Evolutionary conservation across 2,797 vertebrate genomes (phyloP).

Genomic region (Mico argentatus): DNA sequence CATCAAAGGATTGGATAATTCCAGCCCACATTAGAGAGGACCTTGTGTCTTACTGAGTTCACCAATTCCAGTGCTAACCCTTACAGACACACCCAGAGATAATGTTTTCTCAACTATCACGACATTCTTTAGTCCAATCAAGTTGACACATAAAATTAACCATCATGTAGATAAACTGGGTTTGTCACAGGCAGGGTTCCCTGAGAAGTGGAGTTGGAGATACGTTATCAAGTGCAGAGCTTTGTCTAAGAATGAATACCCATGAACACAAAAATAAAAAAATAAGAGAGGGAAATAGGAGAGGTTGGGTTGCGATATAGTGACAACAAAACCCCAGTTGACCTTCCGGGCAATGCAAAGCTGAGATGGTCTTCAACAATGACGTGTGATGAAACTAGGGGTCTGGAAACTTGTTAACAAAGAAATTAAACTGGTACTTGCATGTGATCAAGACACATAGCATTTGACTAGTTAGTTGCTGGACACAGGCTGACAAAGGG

Average conservation of each 20-base stretch:
- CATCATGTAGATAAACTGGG: background rate
- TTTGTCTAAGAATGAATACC: background rate
- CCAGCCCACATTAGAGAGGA: background rate
- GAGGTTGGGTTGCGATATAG: background rate
- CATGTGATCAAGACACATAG: background rate
- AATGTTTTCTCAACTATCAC: background rate
- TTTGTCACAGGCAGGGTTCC: background rate
- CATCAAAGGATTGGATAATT: background rate
- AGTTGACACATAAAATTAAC: background rate
- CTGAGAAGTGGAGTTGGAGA: background rate
- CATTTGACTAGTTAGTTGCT: background rate
- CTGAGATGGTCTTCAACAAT: background rate
- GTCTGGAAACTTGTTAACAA: background rate
- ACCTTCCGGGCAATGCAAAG: background rate
- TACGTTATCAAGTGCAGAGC: background rate
- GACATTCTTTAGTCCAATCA: background rate
- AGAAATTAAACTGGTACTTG: background rate
- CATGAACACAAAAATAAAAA: background rate
- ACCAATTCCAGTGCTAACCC: background rate
- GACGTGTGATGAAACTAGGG: background rate
- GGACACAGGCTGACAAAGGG: background rate
- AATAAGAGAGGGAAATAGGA: background rate
- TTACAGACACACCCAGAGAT: background rate
- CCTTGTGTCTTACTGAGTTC: background rate
- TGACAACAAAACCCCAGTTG: background rate